A percentile compares a stretch with the other conserved stretches of the same genome.
Conservation (phyloP, 2,888 invertebrate genomes). For the Synergus japonicus region DNA sequence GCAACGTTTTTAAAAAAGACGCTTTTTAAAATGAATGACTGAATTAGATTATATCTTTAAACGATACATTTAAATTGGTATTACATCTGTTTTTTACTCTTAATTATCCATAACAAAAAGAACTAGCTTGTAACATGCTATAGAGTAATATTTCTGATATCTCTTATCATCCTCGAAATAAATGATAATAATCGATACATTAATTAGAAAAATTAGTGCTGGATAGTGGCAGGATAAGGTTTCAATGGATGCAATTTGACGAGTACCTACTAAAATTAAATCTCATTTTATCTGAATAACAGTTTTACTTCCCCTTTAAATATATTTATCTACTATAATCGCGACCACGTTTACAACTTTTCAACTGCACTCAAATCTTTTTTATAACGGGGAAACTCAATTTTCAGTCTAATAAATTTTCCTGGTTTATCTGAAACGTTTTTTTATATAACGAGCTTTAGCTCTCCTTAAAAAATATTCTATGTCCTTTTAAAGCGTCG, state of each 20-base stretch:
- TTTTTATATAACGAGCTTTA: neutral
- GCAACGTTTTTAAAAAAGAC: neutral
- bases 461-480: neutral
- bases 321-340: neutral
- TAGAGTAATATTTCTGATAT: neutral
- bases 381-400: neutral
- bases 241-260: slow-evolving; percentile 44
- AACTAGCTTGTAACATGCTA: neutral
- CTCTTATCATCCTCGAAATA: slow-evolving; percentile 8
- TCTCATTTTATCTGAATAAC: neutral
- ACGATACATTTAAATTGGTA: neutral
- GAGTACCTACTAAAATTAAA: slow-evolving; percentile 11
- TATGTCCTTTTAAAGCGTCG: neutral
- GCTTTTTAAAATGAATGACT: neutral
- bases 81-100: neutral
- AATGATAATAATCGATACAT: slow-evolving; percentile 51
- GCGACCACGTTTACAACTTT: neutral
- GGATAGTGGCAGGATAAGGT: slow-evolving; percentile 37
- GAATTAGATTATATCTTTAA: neutral
- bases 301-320: neutral
- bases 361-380: neutral
- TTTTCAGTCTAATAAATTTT: slow-evolving; percentile 5
- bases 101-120: neutral
- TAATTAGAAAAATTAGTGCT: slow-evolving; percentile 63
- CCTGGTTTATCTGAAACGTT: neutral